Percentiles rank a stretch among this genome's conserved stretches.
Evolutionary conservation across 2,113 vertebrate species (phyloP).

Genomic region (Semicossyphus pulcher): DNA sequence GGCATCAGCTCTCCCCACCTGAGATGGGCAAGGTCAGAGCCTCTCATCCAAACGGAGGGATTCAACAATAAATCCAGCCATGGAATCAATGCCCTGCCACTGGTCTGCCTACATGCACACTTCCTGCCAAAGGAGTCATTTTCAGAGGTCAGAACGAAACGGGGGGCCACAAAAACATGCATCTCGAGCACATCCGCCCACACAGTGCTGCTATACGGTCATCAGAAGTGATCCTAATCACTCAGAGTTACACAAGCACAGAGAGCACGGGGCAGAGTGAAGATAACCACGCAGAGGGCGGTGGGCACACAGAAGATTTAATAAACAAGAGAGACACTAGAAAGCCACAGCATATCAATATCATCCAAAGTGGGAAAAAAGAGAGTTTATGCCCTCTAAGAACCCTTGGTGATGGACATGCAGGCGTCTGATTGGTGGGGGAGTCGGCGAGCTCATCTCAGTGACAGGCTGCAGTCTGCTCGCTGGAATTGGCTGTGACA

Average conservation of each 20-base stretch:
- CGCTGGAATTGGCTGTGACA: constrained; percentile 75
- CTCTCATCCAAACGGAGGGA: constrained; percentile 66
- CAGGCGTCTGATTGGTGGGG: constrained; percentile 54
- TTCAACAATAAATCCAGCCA: constrained; percentile 75
- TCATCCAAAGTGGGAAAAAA: constrained; percentile 22
- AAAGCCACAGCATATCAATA: constrained; percentile 44
- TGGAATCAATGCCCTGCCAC: constrained; percentile 66
- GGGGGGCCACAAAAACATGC: constrained; percentile 34
- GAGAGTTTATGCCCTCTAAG: constrained; percentile 42
- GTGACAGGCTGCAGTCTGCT: constrained; percentile 75
- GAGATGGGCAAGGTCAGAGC: constrained; percentile 78
- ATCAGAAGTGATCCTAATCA: constrained; percentile 20
- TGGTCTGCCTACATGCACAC: constrained; percentile 64
- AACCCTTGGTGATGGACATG: constrained; percentile 57
- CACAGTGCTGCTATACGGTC: constrained; percentile 12
- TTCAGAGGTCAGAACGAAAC: constrained; percentile 59
- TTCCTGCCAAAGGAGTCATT: constrained; percentile 64
- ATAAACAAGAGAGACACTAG: constrained; percentile 24
- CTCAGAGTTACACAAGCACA: constrained; percentile 28
- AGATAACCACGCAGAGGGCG: constrained; percentile 8
- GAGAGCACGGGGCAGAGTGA: constrained; percentile 20
- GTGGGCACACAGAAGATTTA: constrained; percentile 15
- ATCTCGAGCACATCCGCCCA: constrained; percentile 34
- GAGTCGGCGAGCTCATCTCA: constrained; percentile 55
- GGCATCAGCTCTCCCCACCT: constrained; percentile 65